These are phyloP conservation scores for Aphrocallistes beatrix DNA, from an alignment of 37 sponge, comb jelly and placozoan genomes.

Conservation along the genomic window DNA sequence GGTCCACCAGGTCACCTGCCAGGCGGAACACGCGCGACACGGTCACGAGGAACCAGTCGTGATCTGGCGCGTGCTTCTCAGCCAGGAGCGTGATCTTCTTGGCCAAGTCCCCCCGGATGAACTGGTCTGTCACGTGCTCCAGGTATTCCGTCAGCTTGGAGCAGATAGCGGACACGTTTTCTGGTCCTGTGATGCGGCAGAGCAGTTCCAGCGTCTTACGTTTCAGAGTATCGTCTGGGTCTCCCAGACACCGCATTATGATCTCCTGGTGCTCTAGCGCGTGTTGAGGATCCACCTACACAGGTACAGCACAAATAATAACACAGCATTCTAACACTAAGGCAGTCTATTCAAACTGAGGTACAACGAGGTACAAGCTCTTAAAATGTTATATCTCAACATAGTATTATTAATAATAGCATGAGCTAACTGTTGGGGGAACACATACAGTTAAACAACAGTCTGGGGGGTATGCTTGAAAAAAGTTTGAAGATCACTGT, in stretches of 20 bases:
- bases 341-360: too few relatives aligned
- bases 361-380: too few relatives aligned
- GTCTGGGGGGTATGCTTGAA: too few relatives aligned
- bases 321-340: too few relatives aligned
- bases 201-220: slow-evolving; percentile 84
- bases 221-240: slow-evolving; percentile 81
- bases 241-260: slow-evolving; percentile 84
- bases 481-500: too few relatives aligned
- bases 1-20: slow-evolving; percentile 49
- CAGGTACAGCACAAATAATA: too few relatives aligned
- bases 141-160: slow-evolving; percentile 57
- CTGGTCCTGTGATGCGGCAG: slow-evolving; percentile 78
- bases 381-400: too few relatives aligned
- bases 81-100: slow-evolving; percentile 66
- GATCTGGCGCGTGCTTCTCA: slow-evolving; percentile 74
- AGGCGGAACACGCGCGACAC: slow-evolving; percentile 75
- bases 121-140: slow-evolving; percentile 46
- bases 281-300: slow-evolving; percentile 47
- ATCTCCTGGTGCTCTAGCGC: slow-evolving; percentile 71
- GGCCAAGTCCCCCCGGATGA: slow-evolving; percentile 63
- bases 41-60: slow-evolving; percentile 68
- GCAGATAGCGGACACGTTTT: slow-evolving; percentile 65
- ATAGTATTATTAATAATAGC: too few relatives aligned
- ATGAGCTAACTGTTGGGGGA: too few relatives aligned
- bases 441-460: too few relatives aligned